phyloP scores from a whole-genome alignment of 2,113 vertebrate species.

The Apaloderma vittatum region DNA sequence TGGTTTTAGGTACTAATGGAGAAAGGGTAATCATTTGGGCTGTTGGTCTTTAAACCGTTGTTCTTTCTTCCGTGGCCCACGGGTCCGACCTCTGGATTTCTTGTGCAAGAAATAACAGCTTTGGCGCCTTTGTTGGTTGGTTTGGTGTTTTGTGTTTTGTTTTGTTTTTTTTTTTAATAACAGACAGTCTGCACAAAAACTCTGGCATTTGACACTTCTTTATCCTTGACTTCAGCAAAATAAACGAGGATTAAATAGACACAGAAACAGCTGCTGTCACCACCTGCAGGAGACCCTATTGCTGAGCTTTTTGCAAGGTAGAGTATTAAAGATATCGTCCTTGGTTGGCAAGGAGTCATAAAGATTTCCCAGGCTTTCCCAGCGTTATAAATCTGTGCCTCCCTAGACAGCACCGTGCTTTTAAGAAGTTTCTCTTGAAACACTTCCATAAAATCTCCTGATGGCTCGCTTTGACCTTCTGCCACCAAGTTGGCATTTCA shows the following conservation, averaged over 20 bases:
- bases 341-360: background rate
- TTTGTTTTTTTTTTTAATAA: background rate
- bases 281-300: background rate
- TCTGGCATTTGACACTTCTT: background rate
- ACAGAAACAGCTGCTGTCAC: background rate
- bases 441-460: slow-evolving; percentile 10
- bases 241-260: background rate
- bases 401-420: background rate
- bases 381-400: background rate
- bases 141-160: too few relatives aligned
- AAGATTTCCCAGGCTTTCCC: background rate
- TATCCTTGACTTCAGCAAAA: background rate
- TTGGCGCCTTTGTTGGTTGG: background rate
- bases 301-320: background rate
- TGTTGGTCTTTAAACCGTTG: background rate
- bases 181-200: background rate
- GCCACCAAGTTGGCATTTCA: slow-evolving; percentile 23
- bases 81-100: background rate
- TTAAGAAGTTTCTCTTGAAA: slow-evolving; percentile 32
- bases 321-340: background rate
- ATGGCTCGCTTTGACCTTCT: slow-evolving; percentile 18
- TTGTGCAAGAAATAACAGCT: background rate
- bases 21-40: background rate
- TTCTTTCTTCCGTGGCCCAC: background rate
- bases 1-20: background rate